Evolutionary conservation across 1,140 invertebrate genomes (phyloP).

Genomic region (Sogatella furcifera): DNA sequence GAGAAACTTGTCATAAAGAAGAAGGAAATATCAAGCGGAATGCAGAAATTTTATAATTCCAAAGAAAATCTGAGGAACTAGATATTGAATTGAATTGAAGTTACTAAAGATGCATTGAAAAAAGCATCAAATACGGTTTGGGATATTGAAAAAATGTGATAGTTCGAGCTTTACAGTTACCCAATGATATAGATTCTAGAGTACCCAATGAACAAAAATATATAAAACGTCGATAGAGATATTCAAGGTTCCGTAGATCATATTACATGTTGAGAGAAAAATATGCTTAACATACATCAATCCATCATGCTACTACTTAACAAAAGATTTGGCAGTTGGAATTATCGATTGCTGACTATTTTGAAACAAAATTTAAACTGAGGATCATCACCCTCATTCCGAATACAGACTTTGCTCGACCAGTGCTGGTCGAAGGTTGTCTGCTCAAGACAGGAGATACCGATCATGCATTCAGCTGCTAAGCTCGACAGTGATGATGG

Average conservation of each 20-base stretch:
- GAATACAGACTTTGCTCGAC: conserved; percentile 53
- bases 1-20: conserved; percentile 33
- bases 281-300: conserved; percentile 45
- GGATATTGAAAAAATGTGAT: conserved; percentile 46
- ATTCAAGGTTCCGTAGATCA: conserved; percentile 34
- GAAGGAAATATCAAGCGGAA: conserved; percentile 24
- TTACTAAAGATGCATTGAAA: conserved; percentile 47
- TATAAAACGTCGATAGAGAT: conserved; percentile 29
- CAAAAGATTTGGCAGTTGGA: conserved; percentile 54
- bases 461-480: conserved; percentile 42
- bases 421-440: conserved; percentile 55
- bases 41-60: conserved; percentile 29
- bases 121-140: conserved; percentile 41
- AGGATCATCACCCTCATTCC: conserved; percentile 43
- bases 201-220: conserved; percentile 37
- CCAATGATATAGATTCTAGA: conserved; percentile 48
- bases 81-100: conserved; percentile 39
- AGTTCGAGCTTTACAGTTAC: conserved; percentile 44
- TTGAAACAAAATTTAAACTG: conserved; percentile 36
- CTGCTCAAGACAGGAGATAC: conserved; percentile 41
- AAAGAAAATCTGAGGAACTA: conserved; percentile 30
- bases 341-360: conserved; percentile 42
- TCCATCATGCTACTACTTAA: conserved; percentile 47
- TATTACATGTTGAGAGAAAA: conserved; percentile 40
- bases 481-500: conserved; percentile 33